Conservation (phyloP, 2,113 vertebrate species). For the Microcebus lehilahytsara region DNA sequence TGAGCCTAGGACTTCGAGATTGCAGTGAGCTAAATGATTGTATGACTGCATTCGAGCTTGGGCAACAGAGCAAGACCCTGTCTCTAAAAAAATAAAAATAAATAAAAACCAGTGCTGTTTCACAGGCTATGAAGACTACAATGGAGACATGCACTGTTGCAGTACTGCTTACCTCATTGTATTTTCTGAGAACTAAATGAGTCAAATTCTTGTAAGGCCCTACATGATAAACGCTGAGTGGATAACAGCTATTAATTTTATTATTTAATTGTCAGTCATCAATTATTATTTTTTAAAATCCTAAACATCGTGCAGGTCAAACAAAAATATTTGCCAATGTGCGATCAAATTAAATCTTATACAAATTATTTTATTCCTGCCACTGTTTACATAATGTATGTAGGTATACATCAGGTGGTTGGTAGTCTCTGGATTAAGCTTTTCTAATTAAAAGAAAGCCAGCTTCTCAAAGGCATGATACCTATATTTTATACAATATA, state of each 20-base stretch:
- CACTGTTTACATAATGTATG: not conserved
- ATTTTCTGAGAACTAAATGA: not conserved
- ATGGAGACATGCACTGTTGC: not conserved
- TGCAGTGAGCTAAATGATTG: too few species aligned
- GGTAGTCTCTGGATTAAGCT: not conserved
- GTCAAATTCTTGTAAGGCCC: not conserved
- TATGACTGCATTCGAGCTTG: too few species aligned
- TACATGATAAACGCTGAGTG: not conserved
- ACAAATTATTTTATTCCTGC: not conserved
- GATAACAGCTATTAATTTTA: not conserved
- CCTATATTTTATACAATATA: not conserved
- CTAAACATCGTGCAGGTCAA: not conserved
- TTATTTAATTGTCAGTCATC: not conserved
- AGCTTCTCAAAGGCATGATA: not conserved
- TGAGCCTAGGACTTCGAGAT: too few species aligned
- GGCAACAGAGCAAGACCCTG: too few species aligned
- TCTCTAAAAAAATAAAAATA: not conserved
- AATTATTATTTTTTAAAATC: not conserved
- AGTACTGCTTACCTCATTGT: not conserved
- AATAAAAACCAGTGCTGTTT: not conserved
- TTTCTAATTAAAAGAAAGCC: not conserved
- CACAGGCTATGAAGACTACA: not conserved
- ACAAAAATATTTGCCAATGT: not conserved
- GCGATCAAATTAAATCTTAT: not conserved
- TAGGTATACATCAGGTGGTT: not conserved